These are phyloP conservation scores for Takifugu rubripes DNA, from an alignment of 2,797 vertebrate species.

Conservation along the genomic window DNA sequence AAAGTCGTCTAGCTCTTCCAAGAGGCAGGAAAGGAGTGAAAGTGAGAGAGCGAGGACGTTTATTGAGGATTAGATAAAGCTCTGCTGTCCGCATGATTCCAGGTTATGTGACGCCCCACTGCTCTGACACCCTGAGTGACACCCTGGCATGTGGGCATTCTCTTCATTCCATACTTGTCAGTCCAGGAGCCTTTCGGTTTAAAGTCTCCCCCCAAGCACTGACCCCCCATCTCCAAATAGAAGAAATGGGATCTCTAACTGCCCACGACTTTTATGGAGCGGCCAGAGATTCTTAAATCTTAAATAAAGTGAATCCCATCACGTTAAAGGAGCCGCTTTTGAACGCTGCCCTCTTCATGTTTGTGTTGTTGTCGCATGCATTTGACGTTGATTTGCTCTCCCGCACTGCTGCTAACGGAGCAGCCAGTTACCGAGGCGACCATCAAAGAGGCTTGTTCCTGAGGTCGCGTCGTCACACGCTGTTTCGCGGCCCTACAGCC, in stretches of 20 bases:
- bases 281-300: constrained; percentile 1
- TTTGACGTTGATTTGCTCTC: neutral
- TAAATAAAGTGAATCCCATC: neutral
- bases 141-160: constrained; percentile 78
- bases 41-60: constrained; percentile 43
- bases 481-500: constrained; percentile 4
- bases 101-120: constrained; percentile 67
- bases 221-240: constrained; percentile 2
- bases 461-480: no score
- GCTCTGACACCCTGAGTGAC: constrained; percentile 77
- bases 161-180: constrained; percentile 42
- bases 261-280: constrained; percentile 41
- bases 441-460: no score
- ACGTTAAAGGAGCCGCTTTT: neutral
- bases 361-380: constrained; percentile 9
- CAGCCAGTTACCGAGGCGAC: no score
- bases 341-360: neutral
- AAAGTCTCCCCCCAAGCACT: constrained; percentile 15
- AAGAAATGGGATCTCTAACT: constrained; percentile 24
- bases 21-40: constrained; percentile 31
- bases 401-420: no score
- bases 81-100: constrained; percentile 71
- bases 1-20: constrained; percentile 33
- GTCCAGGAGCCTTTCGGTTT: constrained; percentile 12
- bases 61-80: constrained; percentile 78